Evolutionary conservation across 2,797 vertebrate genomes (phyloP).

Genomic region (Leuciscus waleckii): DNA sequence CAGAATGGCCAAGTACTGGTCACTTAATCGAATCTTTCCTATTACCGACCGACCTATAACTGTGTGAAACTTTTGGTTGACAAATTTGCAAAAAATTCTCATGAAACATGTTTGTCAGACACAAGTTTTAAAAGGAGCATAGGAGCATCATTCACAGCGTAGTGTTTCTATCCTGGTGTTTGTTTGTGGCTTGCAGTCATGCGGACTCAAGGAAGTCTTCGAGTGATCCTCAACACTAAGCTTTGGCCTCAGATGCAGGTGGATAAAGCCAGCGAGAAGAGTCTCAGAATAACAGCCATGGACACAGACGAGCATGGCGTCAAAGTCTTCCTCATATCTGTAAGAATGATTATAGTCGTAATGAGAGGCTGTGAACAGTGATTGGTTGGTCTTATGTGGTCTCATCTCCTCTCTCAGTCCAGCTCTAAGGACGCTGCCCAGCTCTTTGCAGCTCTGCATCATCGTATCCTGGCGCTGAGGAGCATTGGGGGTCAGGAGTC

Average conservation of each 20-base stretch:
- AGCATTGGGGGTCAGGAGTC: constrained; percentile 82
- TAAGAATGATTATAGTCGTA: constrained; percentile 60
- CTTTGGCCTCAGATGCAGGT: constrained; percentile 91
- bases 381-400: background rate
- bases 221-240: constrained; percentile 88
- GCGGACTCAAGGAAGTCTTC: constrained; percentile 87
- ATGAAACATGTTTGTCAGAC: background rate
- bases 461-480: constrained; percentile 84
- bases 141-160: background rate
- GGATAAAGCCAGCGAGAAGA: constrained; percentile 88
- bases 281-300: constrained; percentile 85
- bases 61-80: background rate
- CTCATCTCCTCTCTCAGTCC: constrained; percentile 69
- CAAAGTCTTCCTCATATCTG: constrained; percentile 89
- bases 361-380: background rate
- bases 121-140: background rate
- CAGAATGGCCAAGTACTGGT: background rate
- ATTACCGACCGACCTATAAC: too few relatives aligned
- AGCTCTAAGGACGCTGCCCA: constrained; percentile 89
- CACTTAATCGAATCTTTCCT: background rate
- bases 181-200: constrained; percentile 77
- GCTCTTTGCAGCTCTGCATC: constrained; percentile 84
- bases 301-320: constrained; percentile 88
- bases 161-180: background rate
- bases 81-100: background rate